Evolutionary conservation across 1,140 invertebrate genomes (phyloP).

Genomic region (Cotesia typhae): DNA sequence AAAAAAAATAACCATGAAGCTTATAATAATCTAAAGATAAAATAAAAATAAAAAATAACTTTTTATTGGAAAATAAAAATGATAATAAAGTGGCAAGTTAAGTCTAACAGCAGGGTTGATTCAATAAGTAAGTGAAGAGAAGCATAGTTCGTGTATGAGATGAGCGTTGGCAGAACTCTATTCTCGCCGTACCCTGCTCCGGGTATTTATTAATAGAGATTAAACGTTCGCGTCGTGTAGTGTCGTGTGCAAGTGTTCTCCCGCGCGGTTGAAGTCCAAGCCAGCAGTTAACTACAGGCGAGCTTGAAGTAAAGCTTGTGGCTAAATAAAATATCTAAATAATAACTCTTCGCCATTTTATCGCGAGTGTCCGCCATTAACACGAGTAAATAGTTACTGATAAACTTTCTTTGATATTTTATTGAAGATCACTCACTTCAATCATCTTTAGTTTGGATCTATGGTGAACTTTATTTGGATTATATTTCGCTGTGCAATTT

Average conservation of each 20-base stretch:
- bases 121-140: slow-evolving; percentile 31
- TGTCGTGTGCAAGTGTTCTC: slow-evolving; percentile 63
- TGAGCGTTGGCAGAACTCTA: slow-evolving; percentile 19
- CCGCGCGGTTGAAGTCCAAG: slow-evolving; percentile 49
- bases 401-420: too few relatives aligned
- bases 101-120: slow-evolving; percentile 18
- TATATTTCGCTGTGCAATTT: too few relatives aligned
- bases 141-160: background rate
- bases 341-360: too few relatives aligned
- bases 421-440: too few relatives aligned
- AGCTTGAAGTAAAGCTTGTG: slow-evolving; percentile 43
- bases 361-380: too few relatives aligned
- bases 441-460: too few relatives aligned
- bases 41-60: background rate
- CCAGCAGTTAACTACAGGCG: slow-evolving; percentile 48
- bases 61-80: slow-evolving; percentile 8
- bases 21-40: background rate
- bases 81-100: background rate
- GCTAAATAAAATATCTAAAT: slow-evolving; percentile 16
- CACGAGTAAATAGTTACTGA: too few relatives aligned
- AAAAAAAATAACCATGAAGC: background rate
- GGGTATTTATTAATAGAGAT: slow-evolving; percentile 65
- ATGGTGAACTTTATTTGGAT: too few relatives aligned
- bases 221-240: slow-evolving; percentile 63
- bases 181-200: slow-evolving; percentile 29